Evolutionary conservation across 2,888 invertebrate species (phyloP).

Genomic region (Papilio elwesi): DNA sequence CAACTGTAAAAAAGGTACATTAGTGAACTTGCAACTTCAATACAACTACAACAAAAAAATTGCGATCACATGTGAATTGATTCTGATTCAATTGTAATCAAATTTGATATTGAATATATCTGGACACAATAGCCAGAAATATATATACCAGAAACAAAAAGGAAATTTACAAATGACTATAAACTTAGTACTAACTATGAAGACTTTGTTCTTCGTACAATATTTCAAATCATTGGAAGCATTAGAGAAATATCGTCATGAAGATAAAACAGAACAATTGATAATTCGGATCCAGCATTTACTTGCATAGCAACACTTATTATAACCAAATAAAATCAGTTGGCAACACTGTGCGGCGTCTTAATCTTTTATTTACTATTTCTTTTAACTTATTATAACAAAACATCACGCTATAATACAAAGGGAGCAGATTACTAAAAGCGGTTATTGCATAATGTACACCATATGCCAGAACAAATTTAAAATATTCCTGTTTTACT

Average conservation of each 20-base stretch:
- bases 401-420: no score
- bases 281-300: not conserved
- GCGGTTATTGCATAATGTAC: no score
- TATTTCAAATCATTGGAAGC: not conserved
- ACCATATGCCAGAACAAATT: no score
- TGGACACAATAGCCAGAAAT: not conserved
- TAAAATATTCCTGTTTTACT: no score
- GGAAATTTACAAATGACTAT: not conserved
- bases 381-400: no score
- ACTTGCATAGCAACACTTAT: not conserved
- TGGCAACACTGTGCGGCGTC: not conserved
- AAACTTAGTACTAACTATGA: slow-evolving; percentile 14
- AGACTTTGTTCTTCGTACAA: not conserved
- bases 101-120: not conserved
- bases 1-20: not conserved
- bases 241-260: not conserved
- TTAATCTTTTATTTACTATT: no score
- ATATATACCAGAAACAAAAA: slow-evolving; percentile 8
- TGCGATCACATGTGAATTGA: no score
- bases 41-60: no score
- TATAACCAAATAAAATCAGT: not conserved
- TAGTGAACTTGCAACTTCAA: no score
- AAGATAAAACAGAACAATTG: not conserved
- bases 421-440: no score
- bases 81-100: not conserved